Evolutionary conservation across 2,797 vertebrate species (phyloP).

Genomic region (Jordanella pulchra): DNA sequence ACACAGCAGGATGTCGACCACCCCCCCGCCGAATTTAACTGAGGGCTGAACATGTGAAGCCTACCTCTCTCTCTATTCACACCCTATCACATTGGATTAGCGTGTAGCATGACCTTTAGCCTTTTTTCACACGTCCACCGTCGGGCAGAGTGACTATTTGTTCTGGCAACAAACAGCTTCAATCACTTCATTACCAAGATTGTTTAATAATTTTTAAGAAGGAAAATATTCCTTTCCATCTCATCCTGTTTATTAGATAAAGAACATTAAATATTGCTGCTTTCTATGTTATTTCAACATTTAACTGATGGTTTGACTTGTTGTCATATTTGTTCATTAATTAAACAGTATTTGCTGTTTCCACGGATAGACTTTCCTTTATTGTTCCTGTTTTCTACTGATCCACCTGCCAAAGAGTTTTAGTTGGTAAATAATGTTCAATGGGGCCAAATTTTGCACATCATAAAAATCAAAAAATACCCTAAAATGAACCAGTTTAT

Average conservation of each 20-base stretch:
- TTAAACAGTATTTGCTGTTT: not conserved
- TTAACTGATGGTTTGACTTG: not conserved
- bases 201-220: too few species aligned
- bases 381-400: not conserved
- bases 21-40: not conserved
- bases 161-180: not conserved
- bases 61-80: not conserved
- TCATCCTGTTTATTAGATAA: too few species aligned
- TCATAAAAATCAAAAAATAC: not conserved
- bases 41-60: not conserved
- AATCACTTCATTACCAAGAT: not conserved
- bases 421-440: not conserved
- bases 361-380: not conserved
- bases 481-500: not conserved
- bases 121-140: not conserved
- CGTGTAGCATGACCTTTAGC: not conserved
- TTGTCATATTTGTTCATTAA: not conserved
- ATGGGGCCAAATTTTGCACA: not conserved
- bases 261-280: not conserved
- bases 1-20: not conserved
- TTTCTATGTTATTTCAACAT: not conserved
- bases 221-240: not conserved
- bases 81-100: not conserved
- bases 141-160: not conserved
- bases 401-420: too few species aligned